These are phyloP conservation scores for Phoenoteleia sp. DNA, from an alignment of 2,888 invertebrate species.

Conservation along the genomic window DNA sequence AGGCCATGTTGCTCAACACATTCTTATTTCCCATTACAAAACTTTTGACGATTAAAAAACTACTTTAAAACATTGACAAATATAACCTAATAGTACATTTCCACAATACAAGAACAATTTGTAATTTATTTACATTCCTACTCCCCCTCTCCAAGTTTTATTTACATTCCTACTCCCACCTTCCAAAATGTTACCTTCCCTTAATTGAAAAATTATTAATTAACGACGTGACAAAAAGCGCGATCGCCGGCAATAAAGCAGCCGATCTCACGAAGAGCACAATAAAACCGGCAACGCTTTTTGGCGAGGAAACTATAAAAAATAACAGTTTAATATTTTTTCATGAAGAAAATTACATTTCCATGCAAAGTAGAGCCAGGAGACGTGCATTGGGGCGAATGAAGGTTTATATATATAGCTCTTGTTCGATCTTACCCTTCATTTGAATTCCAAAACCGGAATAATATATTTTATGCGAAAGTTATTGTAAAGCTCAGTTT, in stretches of 20 bases:
- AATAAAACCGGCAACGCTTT: slow-evolving; percentile 11
- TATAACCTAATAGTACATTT: too few species aligned
- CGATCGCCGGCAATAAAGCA: neutral
- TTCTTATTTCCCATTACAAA: too few species aligned
- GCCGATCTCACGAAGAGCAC: neutral
- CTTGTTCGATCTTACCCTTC: slow-evolving; percentile 52
- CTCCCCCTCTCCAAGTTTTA: too few species aligned
- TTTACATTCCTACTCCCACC: too few species aligned
- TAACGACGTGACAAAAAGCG: neutral
- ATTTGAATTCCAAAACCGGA: slow-evolving; percentile 47
- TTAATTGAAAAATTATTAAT: slow-evolving; percentile 30
- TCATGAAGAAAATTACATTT: slow-evolving; percentile 40
- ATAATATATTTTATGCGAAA: slow-evolving; percentile 55
- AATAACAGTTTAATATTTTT: slow-evolving; percentile 36
- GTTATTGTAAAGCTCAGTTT: slow-evolving; percentile 58
- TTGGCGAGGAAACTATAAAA: neutral
- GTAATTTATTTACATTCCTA: too few species aligned
- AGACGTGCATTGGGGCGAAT: slow-evolving; percentile 4
- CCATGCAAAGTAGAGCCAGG: slow-evolving; percentile 16
- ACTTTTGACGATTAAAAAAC: too few species aligned
- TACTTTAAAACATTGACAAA: too few species aligned
- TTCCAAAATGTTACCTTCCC: too few species aligned
- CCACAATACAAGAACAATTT: too few species aligned
- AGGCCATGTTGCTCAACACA: too few species aligned
- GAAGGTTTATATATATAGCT: slow-evolving; percentile 55